These are phyloP conservation scores for Pogonophryne albipinna DNA, from an alignment of 2,797 vertebrate genomes.

Conservation along the genomic window DNA sequence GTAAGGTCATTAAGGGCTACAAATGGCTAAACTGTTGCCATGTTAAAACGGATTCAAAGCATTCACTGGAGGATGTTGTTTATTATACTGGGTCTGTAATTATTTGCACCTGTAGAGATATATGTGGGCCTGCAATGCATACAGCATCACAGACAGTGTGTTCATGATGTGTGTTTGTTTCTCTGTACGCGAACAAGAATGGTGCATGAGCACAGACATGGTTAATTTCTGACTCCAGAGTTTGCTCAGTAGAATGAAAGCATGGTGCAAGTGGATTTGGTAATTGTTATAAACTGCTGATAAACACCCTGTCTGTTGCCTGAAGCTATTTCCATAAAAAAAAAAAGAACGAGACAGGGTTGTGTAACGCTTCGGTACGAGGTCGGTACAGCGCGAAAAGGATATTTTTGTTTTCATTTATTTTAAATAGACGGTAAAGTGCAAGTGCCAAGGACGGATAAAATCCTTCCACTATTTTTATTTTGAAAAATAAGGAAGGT, in stretches of 20 bases:
- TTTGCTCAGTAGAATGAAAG: slow-evolving; percentile 3
- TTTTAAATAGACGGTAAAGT: no score
- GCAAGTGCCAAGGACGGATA: no score
- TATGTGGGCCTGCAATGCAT: neutral
- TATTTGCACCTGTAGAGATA: neutral
- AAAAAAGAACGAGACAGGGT: neutral
- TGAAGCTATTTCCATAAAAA: neutral
- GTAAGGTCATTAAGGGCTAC: neutral
- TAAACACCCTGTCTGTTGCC: slow-evolving; percentile 2
- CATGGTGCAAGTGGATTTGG: neutral
- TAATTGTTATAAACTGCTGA: neutral
- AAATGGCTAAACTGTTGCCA: neutral
- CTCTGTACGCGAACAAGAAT: neutral
- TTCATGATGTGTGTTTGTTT: neutral
- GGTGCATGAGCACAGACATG: neutral
- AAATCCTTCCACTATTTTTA: no score
- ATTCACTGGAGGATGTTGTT: slow-evolving; percentile 1
- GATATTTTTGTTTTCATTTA: no score
- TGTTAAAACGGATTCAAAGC: neutral
- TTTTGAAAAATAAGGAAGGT: no score
- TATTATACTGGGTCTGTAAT: neutral
- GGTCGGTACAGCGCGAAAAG: no score
- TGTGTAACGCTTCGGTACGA: no score
- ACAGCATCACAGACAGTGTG: neutral
- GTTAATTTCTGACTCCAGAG: slow-evolving; percentile 4